Percentiles rank a stretch among this genome's conserved stretches.
Conservation (phyloP, 2,113 vertebrate species). For the Neofelis nebulosa region DNA sequence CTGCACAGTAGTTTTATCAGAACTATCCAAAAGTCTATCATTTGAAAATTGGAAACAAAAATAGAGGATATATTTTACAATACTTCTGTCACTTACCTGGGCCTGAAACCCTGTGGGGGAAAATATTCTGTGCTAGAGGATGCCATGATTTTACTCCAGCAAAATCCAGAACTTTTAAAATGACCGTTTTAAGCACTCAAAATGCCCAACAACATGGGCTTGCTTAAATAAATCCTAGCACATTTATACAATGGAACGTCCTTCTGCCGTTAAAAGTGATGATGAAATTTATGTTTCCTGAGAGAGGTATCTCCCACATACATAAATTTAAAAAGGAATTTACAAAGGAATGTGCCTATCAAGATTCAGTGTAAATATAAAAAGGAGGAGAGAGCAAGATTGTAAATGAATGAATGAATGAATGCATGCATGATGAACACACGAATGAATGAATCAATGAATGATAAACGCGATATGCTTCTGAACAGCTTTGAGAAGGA, state of each 20-base stretch:
- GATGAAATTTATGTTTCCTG: not conserved
- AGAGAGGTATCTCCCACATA: not conserved
- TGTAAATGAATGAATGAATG: not conserved
- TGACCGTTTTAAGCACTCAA: not conserved
- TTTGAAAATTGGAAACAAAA: slow-evolving; percentile 52
- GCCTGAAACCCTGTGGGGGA: not conserved
- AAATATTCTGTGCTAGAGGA: not conserved
- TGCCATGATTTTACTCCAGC: not conserved
- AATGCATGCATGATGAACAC: not conserved
- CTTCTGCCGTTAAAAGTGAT: not conserved
- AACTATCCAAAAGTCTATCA: slow-evolving; percentile 19
- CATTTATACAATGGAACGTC: not conserved
- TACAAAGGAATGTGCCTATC: not conserved
- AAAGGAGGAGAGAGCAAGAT: not conserved
- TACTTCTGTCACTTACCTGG: not conserved
- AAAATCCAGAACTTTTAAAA: slow-evolving; percentile 28
- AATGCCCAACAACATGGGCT: not conserved
- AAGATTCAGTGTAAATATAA: not conserved
- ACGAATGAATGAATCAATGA: not conserved
- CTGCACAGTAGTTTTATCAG: not conserved
- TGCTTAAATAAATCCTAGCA: not conserved
- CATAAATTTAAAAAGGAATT: not conserved
- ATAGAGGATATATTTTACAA: slow-evolving; percentile 21
- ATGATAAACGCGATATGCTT: not conserved
- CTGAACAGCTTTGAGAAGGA: not conserved